phyloP scores from a whole-genome alignment of 2,888 invertebrate species.

The Trachelus troglodyta region DNA sequence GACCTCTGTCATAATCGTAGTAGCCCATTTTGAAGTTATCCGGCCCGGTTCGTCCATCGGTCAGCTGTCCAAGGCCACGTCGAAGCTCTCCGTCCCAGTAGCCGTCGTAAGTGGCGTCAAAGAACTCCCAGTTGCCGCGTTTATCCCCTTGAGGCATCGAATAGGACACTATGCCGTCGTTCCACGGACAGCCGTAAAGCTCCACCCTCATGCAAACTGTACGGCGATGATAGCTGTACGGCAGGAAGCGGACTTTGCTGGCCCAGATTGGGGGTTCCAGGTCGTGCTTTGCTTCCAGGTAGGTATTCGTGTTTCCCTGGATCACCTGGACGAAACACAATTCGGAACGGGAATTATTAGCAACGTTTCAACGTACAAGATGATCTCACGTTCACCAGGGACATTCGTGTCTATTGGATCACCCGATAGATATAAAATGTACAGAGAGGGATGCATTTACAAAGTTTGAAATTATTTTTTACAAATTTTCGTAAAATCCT shows the following conservation, averaged over 20 bases:
- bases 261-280: constrained; percentile 89
- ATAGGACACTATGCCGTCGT: constrained; percentile 86
- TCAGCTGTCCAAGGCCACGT: constrained; percentile 86
- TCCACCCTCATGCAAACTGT: constrained; percentile 94
- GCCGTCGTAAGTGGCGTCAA: constrained; percentile 88
- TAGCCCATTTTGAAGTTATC: constrained; percentile 78
- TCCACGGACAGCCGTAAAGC: constrained; percentile 88
- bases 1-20: constrained; percentile 72
- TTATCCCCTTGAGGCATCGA: constrained; percentile 90
- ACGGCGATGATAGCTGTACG: constrained; percentile 83
- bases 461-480: neutral
- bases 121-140: constrained; percentile 83
- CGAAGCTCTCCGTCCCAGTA: constrained; percentile 81
- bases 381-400: neutral
- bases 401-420: neutral
- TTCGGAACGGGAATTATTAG: neutral
- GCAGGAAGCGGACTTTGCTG: constrained; percentile 84
- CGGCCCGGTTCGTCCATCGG: constrained; percentile 83
- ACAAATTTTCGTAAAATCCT: neutral
- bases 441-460: neutral
- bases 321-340: constrained; percentile 73
- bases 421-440: neutral
- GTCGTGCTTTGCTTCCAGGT: constrained; percentile 80
- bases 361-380: neutral
- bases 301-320: constrained; percentile 88